Evolutionary conservation across 2,888 invertebrate genomes (phyloP), one percentile per base, ranked within the genome.

Genomic region (Dexiosoma caninum): DNA sequence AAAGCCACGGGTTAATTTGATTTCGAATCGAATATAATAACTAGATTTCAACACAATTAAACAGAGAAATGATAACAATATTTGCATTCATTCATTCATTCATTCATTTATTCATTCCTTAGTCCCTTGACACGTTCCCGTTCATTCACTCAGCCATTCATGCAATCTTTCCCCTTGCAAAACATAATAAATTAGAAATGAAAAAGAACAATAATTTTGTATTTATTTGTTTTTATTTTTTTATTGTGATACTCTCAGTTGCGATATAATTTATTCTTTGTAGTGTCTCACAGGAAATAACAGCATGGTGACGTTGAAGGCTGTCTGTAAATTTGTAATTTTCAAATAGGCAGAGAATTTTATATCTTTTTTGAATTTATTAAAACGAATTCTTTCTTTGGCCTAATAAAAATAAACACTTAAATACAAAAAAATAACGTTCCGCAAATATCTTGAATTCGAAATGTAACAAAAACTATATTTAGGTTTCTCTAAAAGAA

Each of bases 201-300:
- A n/a, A n/a, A 19, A 19, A 32, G 30, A 44, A 19, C 5, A 55
- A n/a, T n/a, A n/a, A n/a, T 19, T 49, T 35, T 6, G 12, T 49
- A 21, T 49, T 40, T 30, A 21, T 14, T 40, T 46, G 10, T 49
- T 14, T 16, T 49, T 71, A 8, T 59, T 70, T 46, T n/a, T 55
- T 21, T 27, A 3, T 55, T 21, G 27, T 35, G 64, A 64, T 37
- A 19, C 9, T 59, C 59, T 49, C 57, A 60, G 37, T 40, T 40
- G 51, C 51, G 51, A 62, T 72, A 72, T 40, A 72, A 62, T 16
- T 32, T 51, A 67, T 67, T 67, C 40, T 71, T 51, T 49, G n/a
- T 42, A 16, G 12, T 42, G 40, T 76, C 76, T 69, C 46, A 70
- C 76, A 76, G 76, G 76, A 76, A 76, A 76, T 76, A 70, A 69